These are phyloP conservation scores for Onychorhynchus coronatus DNA, from an alignment of 2,113 vertebrate genomes.

Conservation along the genomic window DNA sequence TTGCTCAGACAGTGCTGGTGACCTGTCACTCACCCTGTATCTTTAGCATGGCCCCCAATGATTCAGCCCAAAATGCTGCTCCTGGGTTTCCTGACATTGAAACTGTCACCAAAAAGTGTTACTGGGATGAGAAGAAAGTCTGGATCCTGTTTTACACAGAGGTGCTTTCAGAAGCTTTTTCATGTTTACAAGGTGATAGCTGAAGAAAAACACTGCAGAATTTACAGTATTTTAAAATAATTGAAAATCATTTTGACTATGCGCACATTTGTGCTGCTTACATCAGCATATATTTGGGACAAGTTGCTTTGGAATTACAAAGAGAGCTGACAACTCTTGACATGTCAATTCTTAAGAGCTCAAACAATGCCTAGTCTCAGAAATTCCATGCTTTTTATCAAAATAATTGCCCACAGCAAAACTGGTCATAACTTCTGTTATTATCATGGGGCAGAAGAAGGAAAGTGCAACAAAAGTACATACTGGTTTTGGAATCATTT, in stretches of 20 bases:
- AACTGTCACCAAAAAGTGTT: neutral
- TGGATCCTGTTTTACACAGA: neutral
- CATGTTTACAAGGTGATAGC: neutral
- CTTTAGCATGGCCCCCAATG: fast-evolving
- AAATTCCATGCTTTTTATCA: neutral
- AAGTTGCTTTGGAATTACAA: neutral
- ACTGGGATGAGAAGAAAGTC: neutral
- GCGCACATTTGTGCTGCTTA: neutral
- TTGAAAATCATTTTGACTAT: neutral
- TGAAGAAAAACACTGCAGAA: neutral
- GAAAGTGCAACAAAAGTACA: neutral
- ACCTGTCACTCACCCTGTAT: fast-evolving
- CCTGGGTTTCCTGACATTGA: neutral
- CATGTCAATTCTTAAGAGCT: neutral
- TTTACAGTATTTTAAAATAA: neutral
- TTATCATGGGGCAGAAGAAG: neutral
- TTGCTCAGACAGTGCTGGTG: neutral
- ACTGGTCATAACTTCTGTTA: neutral
- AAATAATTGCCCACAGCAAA: neutral
- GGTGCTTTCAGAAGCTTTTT: neutral
- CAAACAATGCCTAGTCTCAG: neutral
- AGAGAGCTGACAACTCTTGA: neutral
- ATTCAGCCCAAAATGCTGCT: neutral
- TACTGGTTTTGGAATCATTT: neutral
- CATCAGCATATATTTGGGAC: neutral